Base-by-base conservation (phyloP, 2,797 vertebrate species). In the Characodon lateralis region DNA sequence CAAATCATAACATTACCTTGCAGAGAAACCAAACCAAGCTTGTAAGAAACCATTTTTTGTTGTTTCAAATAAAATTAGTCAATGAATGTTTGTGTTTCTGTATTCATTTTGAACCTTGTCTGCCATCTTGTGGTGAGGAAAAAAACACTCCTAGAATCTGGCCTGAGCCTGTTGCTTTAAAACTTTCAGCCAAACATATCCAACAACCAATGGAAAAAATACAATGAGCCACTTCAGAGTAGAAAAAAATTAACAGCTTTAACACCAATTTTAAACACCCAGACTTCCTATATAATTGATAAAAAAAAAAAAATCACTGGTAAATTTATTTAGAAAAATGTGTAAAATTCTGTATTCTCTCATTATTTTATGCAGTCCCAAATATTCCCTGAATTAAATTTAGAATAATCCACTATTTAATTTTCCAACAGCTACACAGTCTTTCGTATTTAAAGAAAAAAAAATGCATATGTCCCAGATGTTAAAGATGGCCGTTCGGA, bases 91-190 rank as follows among this genome's bases (percentile, higher is more conserved):
- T 41, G 31, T 70, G 35, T 70, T 26, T 41, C 16, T 75, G 46
- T 69, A 16, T 65, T 28, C 2, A 6, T 77, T 74, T 24, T 51
- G 8, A 48, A 1, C 2, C 61, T 79, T 46, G 66, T 22, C 71
- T 83, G 83, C 41, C 87, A 61, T n/a, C 79, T 63, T 55, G 76
- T 85, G 84, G 77, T 65, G 14, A 48, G n/a, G 35, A 18, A 41
- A 53, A 72, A 56, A 71, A 12, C 24, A 16, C 16, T 9, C 3
- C 10, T 6, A 12, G n/a, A 61, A 6, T 31, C 31, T 5, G 26
- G 26, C 10, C 14, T 61, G 8, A 10, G 10, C 10, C 46, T 48
- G 46, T 24, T 20, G 4, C 53, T 56, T 56, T 51, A 51, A 9
- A 56, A n/a, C 1, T 56, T 8, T 22, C 24, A n/a, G 1, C 55